phyloP scores from a whole-genome alignment of 2,113 vertebrate genomes.

The Tetrax tetrax region DNA sequence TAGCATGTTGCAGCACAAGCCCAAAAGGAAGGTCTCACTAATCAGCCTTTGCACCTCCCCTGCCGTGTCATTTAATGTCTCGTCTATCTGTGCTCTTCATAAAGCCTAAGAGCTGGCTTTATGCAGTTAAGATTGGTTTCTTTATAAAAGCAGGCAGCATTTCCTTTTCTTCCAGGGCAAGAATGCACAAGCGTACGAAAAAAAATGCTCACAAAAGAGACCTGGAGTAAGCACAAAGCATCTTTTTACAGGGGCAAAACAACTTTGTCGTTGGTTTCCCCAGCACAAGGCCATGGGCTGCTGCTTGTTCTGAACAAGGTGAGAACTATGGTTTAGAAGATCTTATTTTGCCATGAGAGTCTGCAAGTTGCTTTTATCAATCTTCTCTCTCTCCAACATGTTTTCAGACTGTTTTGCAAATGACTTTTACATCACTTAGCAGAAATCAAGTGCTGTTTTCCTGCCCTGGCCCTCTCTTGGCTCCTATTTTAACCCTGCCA shows the following conservation, averaged over 20 bases:
- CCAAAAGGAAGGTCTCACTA: not conserved
- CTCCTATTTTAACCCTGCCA: not conserved
- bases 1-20: not conserved
- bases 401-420: not conserved
- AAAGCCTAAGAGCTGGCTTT: not conserved
- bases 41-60: not conserved
- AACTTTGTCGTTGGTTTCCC: not conserved
- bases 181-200: not conserved
- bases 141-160: not conserved
- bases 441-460: not conserved
- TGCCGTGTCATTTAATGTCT: not conserved
- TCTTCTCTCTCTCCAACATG: not conserved
- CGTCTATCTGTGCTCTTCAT: not conserved
- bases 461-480: not conserved
- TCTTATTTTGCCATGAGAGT: not conserved
- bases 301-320: not conserved
- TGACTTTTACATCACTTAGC: not conserved
- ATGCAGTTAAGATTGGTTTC: not conserved
- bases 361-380: not conserved
- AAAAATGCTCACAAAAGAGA: not conserved
- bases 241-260: not conserved
- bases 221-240: not conserved
- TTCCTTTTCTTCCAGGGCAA: not conserved
- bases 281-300: not conserved
- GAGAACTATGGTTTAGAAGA: not conserved